Base-by-base conservation (phyloP, 2,797 vertebrate species). In the Phoebastria nigripes region DNA sequence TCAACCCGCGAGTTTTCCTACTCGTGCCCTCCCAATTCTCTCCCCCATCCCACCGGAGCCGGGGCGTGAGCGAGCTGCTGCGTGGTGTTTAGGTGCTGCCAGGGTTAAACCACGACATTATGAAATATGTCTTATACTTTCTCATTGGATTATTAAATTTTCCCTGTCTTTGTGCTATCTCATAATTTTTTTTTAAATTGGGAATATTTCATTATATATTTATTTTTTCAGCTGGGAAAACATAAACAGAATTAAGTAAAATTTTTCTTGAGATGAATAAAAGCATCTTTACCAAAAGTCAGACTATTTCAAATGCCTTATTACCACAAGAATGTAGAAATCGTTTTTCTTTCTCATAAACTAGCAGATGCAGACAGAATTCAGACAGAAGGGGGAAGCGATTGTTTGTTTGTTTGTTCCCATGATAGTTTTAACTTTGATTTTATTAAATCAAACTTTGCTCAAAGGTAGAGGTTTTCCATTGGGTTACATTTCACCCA, bases 361-460 rank as follows among this genome's bases (percentile, higher is more conserved):
- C 4, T 22, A 65, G 12, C 4, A 76, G 9, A 79, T 6, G 2
- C 4, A 77, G 14, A 51, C 8, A 35, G 7, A 52, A 70, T 82
- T 66, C 17, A 55, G 12, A n/a, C 2, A 17, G 26, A 65, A 59
- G 0, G 1, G 2, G 14, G 3, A 35, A 71, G 11, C 2, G 11
- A 9, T 19, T 55, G 12, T 17, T 33, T 35, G 6, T 24, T 33
- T 77, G 4, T 54, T 59, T 55, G 3, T 26, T 83, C 22, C 1
- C 13, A 37, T 47, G 2, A 52, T 8, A 73, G 12, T 13, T 56
- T 33, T 51, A 35, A 44, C 5, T 54, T 35, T 55, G 15, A 25
- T 76, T 80, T 65, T 72, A 47, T 86, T 65, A 55, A 59, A 31
- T 55, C 6, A 55, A 59, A 19, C 3, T 63, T 80, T 61, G 4